A percentile compares a stretch with the other conserved stretches of the same genome.
Conservation (phyloP, 2,113 vertebrate species). For the Xiphophorus maculatus region DNA sequence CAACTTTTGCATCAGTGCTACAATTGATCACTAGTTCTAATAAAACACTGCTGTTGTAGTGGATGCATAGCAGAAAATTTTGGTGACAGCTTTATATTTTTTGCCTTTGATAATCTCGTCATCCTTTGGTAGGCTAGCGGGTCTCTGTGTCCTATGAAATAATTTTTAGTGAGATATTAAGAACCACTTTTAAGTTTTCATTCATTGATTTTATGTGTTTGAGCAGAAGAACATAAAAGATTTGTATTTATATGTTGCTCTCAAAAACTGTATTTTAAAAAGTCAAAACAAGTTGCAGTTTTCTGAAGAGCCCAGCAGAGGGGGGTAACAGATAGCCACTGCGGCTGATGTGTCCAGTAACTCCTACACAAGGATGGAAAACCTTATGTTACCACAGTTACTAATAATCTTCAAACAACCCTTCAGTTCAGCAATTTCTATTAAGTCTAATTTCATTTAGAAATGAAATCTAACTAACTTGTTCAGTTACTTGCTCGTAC, state of each 20-base stretch:
- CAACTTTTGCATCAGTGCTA: neutral
- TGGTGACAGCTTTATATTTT: neutral
- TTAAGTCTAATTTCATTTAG: conserved; percentile 44
- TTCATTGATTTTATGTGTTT: neutral
- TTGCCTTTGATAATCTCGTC: neutral
- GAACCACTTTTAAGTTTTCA: neutral
- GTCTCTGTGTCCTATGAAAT: neutral
- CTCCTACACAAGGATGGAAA: neutral
- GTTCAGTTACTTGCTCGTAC: conserved; percentile 23
- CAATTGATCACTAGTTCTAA: neutral
- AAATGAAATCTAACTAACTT: conserved; percentile 13
- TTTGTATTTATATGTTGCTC: neutral
- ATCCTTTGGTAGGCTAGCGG: conserved; percentile 7
- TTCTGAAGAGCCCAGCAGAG: conserved; percentile 73
- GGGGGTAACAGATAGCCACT: conserved; percentile 59
- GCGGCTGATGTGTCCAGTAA: neutral
- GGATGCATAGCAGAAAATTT: neutral
- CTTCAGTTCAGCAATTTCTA: conserved; percentile 20
- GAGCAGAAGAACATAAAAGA: neutral
- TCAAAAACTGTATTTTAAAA: conserved; percentile 2
- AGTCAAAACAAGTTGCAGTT: conserved; percentile 56
- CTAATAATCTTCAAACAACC: neutral
- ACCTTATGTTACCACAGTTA: neutral
- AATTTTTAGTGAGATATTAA: conserved; percentile 1
- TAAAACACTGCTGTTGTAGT: neutral